Conservation (phyloP, 1,140 invertebrate species). For the Paracyclopina nana region DNA sequence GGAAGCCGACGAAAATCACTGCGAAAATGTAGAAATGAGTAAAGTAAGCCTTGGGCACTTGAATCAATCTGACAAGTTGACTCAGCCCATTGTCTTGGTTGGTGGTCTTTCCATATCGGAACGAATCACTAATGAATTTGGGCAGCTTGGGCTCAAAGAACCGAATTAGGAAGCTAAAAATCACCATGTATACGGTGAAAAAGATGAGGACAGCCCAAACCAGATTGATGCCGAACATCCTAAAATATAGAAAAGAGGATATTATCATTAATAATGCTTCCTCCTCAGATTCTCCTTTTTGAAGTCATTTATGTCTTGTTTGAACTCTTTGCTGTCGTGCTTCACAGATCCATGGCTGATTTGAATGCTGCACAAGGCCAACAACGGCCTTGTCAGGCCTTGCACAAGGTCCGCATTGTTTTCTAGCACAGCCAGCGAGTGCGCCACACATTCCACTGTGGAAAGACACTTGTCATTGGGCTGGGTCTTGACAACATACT, state of each 20-base stretch:
- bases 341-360: slow-evolving; percentile 9
- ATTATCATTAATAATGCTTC: neutral
- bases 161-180: neutral
- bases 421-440: neutral
- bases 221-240: slow-evolving; percentile 6
- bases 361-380: slow-evolving; percentile 10
- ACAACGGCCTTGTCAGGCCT: neutral
- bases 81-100: neutral
- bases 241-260: neutral
- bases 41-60: slow-evolving; percentile 6
- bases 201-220: slow-evolving; percentile 6
- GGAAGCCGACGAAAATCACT: neutral
- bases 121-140: slow-evolving; percentile 1
- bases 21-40: slow-evolving; percentile 7
- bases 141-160: neutral
- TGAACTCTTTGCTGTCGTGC: slow-evolving; percentile 13
- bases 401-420: neutral
- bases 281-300: neutral
- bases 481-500: slow-evolving; percentile 5
- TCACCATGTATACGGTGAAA: slow-evolving; percentile 1
- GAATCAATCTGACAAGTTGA: neutral
- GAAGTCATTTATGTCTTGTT: neutral
- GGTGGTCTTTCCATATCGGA: slow-evolving; percentile 10
- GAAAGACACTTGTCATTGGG: slow-evolving; percentile 5
- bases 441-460: slow-evolving; percentile 2